phyloP scores from a whole-genome alignment of 2,888 invertebrate genomes.

The Ferdinandea cuprea region DNA sequence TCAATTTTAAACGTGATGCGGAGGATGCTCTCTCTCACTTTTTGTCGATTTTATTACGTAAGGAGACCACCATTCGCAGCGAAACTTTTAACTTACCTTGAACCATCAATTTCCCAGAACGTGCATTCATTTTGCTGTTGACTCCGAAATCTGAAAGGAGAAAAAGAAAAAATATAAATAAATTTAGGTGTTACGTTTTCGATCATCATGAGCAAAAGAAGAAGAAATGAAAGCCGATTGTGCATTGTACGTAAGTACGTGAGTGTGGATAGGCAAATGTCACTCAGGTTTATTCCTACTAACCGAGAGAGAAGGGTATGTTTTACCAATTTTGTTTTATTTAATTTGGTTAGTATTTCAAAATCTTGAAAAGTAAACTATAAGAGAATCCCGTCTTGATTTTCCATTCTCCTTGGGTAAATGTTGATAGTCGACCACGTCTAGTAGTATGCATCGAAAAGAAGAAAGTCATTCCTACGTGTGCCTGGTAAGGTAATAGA shows the following conservation, averaged over 20 bases:
- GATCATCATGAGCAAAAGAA: slow-evolving; percentile 8
- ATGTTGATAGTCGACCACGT: no score
- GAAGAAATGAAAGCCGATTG: neutral
- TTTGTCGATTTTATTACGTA: neutral
- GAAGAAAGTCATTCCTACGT: no score
- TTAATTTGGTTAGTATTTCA: no score
- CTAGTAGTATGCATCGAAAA: no score
- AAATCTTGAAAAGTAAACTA: no score
- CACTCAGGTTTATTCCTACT: slow-evolving; percentile 9
- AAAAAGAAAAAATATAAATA: slow-evolving; percentile 28
- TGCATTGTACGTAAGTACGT: slow-evolving; percentile 7
- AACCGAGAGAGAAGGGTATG: no score
- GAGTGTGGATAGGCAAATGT: slow-evolving; percentile 7
- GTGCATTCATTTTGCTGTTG: slow-evolving; percentile 56
- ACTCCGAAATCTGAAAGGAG: slow-evolving; percentile 49
- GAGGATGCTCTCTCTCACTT: slow-evolving; percentile 2
- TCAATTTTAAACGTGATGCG: slow-evolving; percentile 30
- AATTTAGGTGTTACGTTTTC: neutral
- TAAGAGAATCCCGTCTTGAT: no score
- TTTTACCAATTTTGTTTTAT: no score
- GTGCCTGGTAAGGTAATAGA: no score
- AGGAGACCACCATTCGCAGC: neutral
- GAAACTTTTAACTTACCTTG: slow-evolving; percentile 64
- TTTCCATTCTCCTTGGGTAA: no score
- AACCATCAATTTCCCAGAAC: slow-evolving; percentile 43